phyloP scores from a whole-genome alignment of 2,888 invertebrate genomes.

The Bellardia pandia region DNA sequence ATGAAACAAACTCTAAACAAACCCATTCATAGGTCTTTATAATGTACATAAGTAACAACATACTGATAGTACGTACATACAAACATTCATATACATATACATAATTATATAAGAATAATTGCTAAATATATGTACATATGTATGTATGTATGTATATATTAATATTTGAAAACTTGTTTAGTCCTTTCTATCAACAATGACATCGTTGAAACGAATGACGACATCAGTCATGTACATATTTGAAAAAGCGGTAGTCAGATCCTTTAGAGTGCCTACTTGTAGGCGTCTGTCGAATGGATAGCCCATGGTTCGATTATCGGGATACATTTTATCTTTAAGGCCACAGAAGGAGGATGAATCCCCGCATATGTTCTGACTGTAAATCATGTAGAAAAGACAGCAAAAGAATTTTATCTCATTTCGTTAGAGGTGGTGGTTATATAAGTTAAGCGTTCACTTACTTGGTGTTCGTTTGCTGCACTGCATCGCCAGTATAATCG shows the following conservation, averaged over 20 bases:
- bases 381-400: neutral
- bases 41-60: too few species aligned
- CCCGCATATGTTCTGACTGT: constrained; percentile 83
- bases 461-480: constrained; percentile 74
- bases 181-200: constrained; percentile 63
- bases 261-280: constrained; percentile 86
- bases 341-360: constrained; percentile 90
- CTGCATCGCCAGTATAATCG: constrained; percentile 87
- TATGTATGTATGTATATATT: too few species aligned
- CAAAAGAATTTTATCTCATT: neutral
- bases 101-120: too few species aligned
- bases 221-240: constrained; percentile 90
- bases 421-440: neutral
- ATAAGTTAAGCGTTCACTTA: constrained; percentile 41
- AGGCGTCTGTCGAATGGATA: constrained; percentile 85
- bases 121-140: too few species aligned
- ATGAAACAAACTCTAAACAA: too few species aligned
- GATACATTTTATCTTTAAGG: constrained; percentile 88
- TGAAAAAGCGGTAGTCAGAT: constrained; percentile 85
- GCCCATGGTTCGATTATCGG: constrained; percentile 88
- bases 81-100: too few species aligned
- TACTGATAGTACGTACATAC: too few species aligned
- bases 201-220: constrained; percentile 85
- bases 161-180: neutral
- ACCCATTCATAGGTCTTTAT: too few species aligned